phyloP scores from a whole-genome alignment of 1,140 invertebrate species.

The Eurosta solidaginis region DNA sequence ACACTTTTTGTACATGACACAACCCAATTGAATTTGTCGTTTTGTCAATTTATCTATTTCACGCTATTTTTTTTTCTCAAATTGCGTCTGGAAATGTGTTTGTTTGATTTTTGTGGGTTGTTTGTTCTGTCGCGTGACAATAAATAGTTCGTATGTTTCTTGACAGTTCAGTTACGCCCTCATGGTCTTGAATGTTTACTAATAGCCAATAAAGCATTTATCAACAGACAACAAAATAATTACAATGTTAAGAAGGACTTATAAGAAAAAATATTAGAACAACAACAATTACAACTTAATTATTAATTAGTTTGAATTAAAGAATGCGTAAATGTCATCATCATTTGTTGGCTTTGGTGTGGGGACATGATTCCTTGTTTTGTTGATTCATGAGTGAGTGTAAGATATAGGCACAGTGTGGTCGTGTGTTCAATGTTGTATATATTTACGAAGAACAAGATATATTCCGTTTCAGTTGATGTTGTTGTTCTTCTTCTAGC shows the following conservation, averaged over 20 bases:
- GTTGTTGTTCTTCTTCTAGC: no score
- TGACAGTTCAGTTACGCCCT: slow-evolving; percentile 17
- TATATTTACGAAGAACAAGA: no score
- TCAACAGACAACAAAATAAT: slow-evolving; percentile 30
- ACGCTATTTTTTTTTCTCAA: neutral
- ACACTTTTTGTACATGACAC: no score
- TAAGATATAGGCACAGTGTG: neutral
- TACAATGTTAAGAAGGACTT: slow-evolving; percentile 33
- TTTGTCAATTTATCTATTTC: neutral
- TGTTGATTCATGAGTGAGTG: no score
- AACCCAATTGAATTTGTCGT: no score
- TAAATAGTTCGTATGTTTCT: neutral
- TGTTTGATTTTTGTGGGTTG: neutral
- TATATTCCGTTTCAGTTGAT: no score
- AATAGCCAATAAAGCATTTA: slow-evolving; percentile 58
- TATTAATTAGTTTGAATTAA: slow-evolving; percentile 59
- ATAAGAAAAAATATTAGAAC: neutral
- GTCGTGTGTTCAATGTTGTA: neutral
- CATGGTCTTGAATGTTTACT: slow-evolving; percentile 51
- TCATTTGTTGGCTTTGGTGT: slow-evolving; percentile 17
- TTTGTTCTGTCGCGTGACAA: slow-evolving; percentile 36
- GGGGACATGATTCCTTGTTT: neutral
- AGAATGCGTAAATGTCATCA: slow-evolving; percentile 35
- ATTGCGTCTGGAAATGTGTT: neutral
- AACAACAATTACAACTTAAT: slow-evolving; percentile 37